phyloP scores from a whole-genome alignment of 2,888 invertebrate species.

The Litoditis marina region DNA sequence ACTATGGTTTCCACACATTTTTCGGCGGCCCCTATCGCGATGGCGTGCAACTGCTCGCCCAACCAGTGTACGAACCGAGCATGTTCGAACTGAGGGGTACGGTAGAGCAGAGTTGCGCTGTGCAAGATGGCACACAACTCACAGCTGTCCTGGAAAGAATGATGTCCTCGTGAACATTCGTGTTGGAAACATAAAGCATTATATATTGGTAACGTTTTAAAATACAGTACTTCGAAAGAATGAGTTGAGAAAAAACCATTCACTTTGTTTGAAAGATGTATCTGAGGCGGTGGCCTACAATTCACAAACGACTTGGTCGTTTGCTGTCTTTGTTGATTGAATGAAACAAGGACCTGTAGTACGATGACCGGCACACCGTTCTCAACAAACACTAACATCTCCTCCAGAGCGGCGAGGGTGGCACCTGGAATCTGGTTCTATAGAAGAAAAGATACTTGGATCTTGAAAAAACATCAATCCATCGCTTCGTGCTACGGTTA shows the following conservation, averaged over 20 bases:
- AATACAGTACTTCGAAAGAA: no score
- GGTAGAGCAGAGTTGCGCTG: slow-evolving; percentile 43
- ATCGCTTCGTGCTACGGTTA: no score
- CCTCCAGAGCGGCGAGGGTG: slow-evolving; percentile 41
- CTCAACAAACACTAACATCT: slow-evolving; percentile 48
- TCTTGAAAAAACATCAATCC: neutral
- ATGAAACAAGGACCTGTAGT: slow-evolving; percentile 45
- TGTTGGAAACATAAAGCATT: no score
- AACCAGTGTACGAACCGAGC: slow-evolving; percentile 44
- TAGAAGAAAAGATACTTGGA: neutral
- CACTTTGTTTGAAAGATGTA: no score
- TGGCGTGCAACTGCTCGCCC: slow-evolving; percentile 13
- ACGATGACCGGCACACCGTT: slow-evolving; percentile 54
- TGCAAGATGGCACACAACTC: slow-evolving; percentile 54
- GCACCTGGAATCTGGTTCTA: slow-evolving; percentile 52
- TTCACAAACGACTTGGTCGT: no score
- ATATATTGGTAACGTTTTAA: no score
- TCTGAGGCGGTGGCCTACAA: no score
- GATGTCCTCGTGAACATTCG: no score
- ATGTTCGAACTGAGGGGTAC: slow-evolving; percentile 46
- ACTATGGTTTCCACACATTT: slow-evolving; percentile 11
- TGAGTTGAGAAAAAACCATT: no score
- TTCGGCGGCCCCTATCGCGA: slow-evolving; percentile 7
- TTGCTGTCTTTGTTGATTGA: no score
- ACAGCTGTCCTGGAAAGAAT: slow-evolving; percentile 52